A percentile compares a stretch with the other conserved stretches of the same genome.
phyloP scores from a whole-genome alignment of 2,797 vertebrate genomes.

The Gastrophryne carolinensis region DNA sequence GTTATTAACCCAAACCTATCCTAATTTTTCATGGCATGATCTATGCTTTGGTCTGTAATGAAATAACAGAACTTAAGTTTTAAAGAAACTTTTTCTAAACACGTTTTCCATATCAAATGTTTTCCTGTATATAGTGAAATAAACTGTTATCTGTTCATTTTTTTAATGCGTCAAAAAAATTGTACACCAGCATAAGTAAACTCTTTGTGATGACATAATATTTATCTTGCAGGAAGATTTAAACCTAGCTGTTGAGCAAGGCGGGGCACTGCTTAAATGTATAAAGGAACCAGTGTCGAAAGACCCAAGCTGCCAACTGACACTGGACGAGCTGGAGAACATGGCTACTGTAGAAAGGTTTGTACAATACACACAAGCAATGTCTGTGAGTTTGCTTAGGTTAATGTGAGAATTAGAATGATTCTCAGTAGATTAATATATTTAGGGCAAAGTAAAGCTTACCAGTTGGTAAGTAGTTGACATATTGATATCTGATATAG shows the following conservation, averaged over 20 bases:
- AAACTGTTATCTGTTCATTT: no score
- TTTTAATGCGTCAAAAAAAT: no score
- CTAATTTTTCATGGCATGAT: no score
- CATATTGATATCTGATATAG: no score
- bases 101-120: no score
- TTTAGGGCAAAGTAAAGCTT: background rate
- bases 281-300: constrained; percentile 83
- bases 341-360: constrained; percentile 88
- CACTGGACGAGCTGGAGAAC: constrained; percentile 85
- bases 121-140: no score
- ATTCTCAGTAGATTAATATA: background rate
- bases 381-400: background rate
- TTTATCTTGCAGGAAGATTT: constrained; percentile 78
- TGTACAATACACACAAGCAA: constrained; percentile 37
- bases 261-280: constrained; percentile 81
- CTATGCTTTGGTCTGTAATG: no score
- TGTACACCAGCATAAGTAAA: background rate
- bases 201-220: constrained; percentile 1
- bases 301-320: constrained; percentile 76
- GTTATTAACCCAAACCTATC: no score
- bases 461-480: background rate
- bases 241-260: constrained; percentile 85
- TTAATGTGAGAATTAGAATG: constrained; percentile 19
- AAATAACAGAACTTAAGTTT: no score
- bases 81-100: no score